Percentiles rank a stretch among this genome's conserved stretches.
phyloP scores from a whole-genome alignment of 2,888 invertebrate species.

The Pristionchus mayeri region DNA sequence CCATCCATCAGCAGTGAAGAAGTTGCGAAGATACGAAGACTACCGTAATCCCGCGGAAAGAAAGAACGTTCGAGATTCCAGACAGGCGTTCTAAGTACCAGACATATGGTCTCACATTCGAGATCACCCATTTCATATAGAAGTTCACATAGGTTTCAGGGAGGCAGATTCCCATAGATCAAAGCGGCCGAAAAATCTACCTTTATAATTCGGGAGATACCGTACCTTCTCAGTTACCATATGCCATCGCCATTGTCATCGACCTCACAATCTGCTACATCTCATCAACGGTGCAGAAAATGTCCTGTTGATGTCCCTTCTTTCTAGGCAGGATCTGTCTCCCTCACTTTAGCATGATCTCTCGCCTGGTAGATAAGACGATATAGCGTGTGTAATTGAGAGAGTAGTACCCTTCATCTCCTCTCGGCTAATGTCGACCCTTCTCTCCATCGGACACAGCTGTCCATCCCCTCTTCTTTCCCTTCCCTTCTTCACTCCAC shows the following conservation, averaged over 20 bases:
- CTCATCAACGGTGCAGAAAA: constrained; percentile 27
- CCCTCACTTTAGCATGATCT: background rate
- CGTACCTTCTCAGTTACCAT: no score
- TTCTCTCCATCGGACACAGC: background rate
- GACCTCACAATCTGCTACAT: constrained; percentile 14
- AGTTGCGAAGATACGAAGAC: background rate
- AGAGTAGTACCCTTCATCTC: background rate
- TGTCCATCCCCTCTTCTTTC: background rate
- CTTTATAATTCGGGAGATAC: no score
- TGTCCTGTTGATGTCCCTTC: background rate
- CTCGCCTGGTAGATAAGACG: background rate
- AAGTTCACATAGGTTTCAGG: no score
- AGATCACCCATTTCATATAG: background rate
- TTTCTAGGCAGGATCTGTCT: background rate
- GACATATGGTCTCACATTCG: background rate
- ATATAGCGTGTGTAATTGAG: background rate
- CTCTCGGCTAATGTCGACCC: background rate
- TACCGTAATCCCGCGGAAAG: background rate
- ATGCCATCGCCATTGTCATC: no score
- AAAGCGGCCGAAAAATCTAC: background rate
- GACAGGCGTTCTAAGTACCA: background rate
- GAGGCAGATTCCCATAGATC: background rate
- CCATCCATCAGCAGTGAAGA: background rate
- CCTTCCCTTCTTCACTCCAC: background rate
- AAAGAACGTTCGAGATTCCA: background rate